Percentiles rank a stretch among this genome's conserved stretches.
Conservation (phyloP, 2,797 vertebrate species). For the Corythornis leucogaster region DNA sequence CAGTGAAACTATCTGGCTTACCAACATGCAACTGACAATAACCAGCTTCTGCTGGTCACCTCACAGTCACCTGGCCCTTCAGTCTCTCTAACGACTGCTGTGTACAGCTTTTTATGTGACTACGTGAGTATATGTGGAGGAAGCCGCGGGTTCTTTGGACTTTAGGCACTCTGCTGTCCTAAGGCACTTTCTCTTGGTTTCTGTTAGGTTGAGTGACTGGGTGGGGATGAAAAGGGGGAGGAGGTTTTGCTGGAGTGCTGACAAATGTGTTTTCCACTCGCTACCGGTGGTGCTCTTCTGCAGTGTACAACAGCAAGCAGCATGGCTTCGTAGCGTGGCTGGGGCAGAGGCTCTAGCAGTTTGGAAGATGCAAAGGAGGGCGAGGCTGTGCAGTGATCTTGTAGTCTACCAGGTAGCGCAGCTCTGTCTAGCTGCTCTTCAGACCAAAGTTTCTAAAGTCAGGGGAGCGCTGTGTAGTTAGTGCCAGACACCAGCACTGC, state of each 20-base stretch:
- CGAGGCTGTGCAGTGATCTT: slow-evolving; percentile 45
- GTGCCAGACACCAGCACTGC: slow-evolving; percentile 91
- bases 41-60: slow-evolving; percentile 18
- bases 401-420: slow-evolving; percentile 21
- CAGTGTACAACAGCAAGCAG: slow-evolving; percentile 41
- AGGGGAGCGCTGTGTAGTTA: slow-evolving; percentile 50
- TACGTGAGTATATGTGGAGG: background rate
- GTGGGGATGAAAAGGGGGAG: background rate
- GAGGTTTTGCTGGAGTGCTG: background rate
- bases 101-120: background rate
- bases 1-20: background rate
- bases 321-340: background rate
- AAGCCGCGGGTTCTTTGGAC: background rate
- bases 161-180: slow-evolving; percentile 1
- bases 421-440: slow-evolving; percentile 40
- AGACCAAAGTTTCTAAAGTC: slow-evolving; percentile 22
- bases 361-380: slow-evolving; percentile 25
- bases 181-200: slow-evolving; percentile 6
- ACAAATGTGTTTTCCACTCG: background rate
- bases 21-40: background rate
- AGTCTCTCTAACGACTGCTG: background rate
- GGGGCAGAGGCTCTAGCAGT: slow-evolving; percentile 49
- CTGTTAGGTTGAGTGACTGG: background rate
- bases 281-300: background rate
- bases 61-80: background rate